Evolutionary conservation across 2,113 vertebrate species (phyloP), one percentile per base, ranked within the genome.

Genomic region (Patagioenas fasciata): DNA sequence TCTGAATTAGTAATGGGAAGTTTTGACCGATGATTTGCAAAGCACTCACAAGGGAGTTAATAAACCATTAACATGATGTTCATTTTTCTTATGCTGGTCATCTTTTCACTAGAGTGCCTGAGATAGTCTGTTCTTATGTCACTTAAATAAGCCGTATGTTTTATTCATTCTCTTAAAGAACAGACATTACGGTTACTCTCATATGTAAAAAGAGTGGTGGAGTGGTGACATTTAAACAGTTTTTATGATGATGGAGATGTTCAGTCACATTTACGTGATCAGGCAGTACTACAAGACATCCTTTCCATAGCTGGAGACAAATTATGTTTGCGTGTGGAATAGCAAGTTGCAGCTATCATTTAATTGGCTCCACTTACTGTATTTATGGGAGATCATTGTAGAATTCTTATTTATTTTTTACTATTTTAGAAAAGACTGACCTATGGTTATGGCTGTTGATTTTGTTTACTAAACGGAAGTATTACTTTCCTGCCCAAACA

Each of bases 91-190:
- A 26, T 23, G 19, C n/a, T 77, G 87, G 74, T 88, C 79, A 70
- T 89, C 58, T 77, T 87, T 88, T 88, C 71, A 73, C 71, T 83
- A 58, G 60, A 94, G 58, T 83, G 74, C 50, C 71, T 0, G 3
- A 87, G 66, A 82, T 58, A 62, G 62, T 51, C 81, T 88, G 89
- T 85, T 58, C 93, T 58, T 32, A 10, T 93, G 75, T 88, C 83
- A 85, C 58, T 95, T 85, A 91, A 94, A 86, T 90, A 88, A 95
- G 31, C 53, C 1, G 0, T 71, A 84, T 86, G 42, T 85, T 93
- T 97, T 93, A 93, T 90, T 94, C 50, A 93, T 96, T 88, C 47
- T 50, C 13, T 50, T 58, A 54, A 70, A 73, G 50, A 80, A 54
- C n/a, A 83, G 56, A 70, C 29, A 19, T 80, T 69, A 54, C 0